Conservation (phyloP, 2,113 vertebrate species). For the Baryphthengus martii region DNA sequence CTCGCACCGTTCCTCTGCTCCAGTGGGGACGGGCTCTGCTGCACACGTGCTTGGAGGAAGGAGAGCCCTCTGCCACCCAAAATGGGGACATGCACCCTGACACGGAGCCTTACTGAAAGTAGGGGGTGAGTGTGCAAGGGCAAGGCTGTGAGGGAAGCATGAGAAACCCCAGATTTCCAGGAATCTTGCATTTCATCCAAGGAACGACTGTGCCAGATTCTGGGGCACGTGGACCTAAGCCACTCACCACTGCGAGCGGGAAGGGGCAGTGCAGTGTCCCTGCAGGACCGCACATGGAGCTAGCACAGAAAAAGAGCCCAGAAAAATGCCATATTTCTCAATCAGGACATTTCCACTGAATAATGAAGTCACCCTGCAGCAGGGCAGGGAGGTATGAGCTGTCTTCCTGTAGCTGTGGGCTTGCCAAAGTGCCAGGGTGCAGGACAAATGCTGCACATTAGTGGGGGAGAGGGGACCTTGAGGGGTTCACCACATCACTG, state of each 20-base stretch:
- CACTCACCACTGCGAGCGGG: rapidly evolving
- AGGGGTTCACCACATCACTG: rapidly evolving
- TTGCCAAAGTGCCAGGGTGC: rapidly evolving
- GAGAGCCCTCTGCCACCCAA: background rate
- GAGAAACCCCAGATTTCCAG: background rate
- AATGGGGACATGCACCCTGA: rapidly evolving
- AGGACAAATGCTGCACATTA: background rate
- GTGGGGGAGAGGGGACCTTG: rapidly evolving
- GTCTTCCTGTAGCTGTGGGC: rapidly evolving
- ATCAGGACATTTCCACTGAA: background rate
- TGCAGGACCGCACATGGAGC: rapidly evolving
- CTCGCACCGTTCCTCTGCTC: rapidly evolving
- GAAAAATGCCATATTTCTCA: background rate
- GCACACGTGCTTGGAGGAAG: background rate
- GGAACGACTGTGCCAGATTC: background rate
- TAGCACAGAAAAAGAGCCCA: background rate
- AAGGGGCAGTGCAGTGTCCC: background rate
- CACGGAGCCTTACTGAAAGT: rapidly evolving
- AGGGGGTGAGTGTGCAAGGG: background rate
- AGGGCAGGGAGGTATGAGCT: background rate
- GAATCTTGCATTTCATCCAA: background rate
- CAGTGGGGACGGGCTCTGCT: rapidly evolving
- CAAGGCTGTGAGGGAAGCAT: background rate
- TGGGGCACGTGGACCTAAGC: rapidly evolving
- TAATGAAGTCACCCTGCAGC: rapidly evolving